These are phyloP conservation scores for Albula goreensis DNA, from an alignment of 2,113 vertebrate genomes.

Conservation along the genomic window DNA sequence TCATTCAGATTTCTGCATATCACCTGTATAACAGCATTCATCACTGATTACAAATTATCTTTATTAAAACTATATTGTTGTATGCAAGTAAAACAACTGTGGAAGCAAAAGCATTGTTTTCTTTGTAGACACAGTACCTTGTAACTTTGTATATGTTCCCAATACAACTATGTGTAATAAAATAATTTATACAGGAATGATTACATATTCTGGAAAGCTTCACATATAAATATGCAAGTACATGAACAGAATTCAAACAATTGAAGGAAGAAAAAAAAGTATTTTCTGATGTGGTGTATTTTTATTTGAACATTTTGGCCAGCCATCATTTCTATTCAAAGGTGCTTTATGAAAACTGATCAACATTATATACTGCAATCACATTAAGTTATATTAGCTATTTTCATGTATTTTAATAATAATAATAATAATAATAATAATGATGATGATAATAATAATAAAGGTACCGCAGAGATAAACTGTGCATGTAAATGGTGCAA, in stretches of 20 bases:
- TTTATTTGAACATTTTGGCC: conserved; percentile 12
- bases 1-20: conserved; percentile 47
- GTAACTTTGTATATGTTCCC: conserved; percentile 53
- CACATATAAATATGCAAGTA: conserved; percentile 43
- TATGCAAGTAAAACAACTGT: conserved; percentile 50
- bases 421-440: conserved; percentile 66
- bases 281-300: conserved; percentile 3
- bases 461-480: conserved; percentile 68
- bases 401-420: conserved; percentile 32
- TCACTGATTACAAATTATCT: conserved; percentile 63
- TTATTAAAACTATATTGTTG: conserved; percentile 54
- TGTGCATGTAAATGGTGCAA: conserved; percentile 69
- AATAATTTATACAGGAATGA: conserved; percentile 42
- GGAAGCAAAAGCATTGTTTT: conserved; percentile 36
- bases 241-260: conserved; percentile 46
- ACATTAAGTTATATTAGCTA: conserved; percentile 57
- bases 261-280: conserved; percentile 34
- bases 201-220: conserved; percentile 51
- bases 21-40: conserved; percentile 55
- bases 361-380: conserved; percentile 37
- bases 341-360: conserved; percentile 25
- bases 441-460: conserved; percentile 67
- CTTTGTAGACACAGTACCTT: conserved; percentile 47
- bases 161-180: conserved; percentile 51
- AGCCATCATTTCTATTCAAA: conserved; percentile 10